These are phyloP conservation scores for Acanthosepion pharaonis DNA, from an alignment of 2,888 invertebrate genomes.

Conservation along the genomic window DNA sequence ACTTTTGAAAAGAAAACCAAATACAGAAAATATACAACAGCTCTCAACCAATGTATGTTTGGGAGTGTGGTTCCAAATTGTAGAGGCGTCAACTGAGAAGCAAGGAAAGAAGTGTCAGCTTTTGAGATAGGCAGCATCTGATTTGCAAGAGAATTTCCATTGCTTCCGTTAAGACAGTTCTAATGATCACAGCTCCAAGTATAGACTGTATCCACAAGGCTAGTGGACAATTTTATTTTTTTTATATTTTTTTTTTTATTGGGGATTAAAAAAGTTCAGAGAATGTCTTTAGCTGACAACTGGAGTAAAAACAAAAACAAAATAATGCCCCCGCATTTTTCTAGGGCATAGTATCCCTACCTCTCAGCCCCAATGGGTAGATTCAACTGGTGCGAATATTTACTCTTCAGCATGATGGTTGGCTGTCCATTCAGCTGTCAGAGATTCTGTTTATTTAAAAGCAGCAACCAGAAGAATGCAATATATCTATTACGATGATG, in stretches of 20 bases:
- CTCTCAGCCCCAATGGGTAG: not conserved
- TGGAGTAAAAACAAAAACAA: not conserved
- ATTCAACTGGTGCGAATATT: not conserved
- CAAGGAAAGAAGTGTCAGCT: not conserved
- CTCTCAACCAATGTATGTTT: not conserved
- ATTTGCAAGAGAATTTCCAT: not conserved
- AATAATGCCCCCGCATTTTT: not conserved
- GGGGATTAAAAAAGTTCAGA: not conserved
- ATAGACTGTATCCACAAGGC: not conserved
- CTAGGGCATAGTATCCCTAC: not conserved
- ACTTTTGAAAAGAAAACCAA: not conserved
- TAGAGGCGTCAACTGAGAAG: not conserved
- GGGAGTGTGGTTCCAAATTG: not conserved
- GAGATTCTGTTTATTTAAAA: not conserved
- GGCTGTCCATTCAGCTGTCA: not conserved
- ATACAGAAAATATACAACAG: not conserved
- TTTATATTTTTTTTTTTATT: not conserved
- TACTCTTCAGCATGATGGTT: not conserved
- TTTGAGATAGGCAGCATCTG: not conserved
- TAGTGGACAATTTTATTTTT: not conserved
- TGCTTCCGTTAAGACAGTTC: conserved; percentile 15
- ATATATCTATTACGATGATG: not conserved
- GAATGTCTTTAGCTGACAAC: not conserved
- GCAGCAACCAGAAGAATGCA: not conserved
- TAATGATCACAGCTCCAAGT: not conserved